These are phyloP conservation scores for Heliconius hortense DNA, from an alignment of 2,888 invertebrate species.

Conservation along the genomic window DNA sequence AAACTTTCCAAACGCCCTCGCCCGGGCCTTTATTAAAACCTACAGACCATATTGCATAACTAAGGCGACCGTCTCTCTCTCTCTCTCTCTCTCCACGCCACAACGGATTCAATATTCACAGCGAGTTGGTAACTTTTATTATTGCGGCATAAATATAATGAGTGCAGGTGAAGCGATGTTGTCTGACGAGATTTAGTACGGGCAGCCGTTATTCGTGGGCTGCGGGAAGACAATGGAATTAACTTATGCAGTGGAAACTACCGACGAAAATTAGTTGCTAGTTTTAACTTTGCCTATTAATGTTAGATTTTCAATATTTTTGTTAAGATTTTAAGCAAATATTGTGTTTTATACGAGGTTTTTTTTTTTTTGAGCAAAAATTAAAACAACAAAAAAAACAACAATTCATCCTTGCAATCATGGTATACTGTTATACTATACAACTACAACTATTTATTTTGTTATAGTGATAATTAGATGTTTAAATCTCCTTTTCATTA, in stretches of 20 bases:
- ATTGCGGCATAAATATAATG: constrained; percentile 81
- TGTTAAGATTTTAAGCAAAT: neutral
- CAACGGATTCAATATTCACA: constrained; percentile 79
- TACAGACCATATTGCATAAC: constrained; percentile 74
- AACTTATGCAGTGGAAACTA: constrained; percentile 58
- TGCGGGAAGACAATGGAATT: constrained; percentile 64
- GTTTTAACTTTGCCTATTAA: constrained; percentile 53
- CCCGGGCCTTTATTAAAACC: constrained; percentile 78
- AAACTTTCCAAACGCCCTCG: constrained; percentile 76
- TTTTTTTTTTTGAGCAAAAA: too few species aligned
- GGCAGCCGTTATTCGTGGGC: constrained; percentile 60
- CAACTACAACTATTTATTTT: too few species aligned
- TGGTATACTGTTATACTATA: too few species aligned
- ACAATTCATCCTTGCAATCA: too few species aligned
- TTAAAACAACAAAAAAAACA: too few species aligned
- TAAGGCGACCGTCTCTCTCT: constrained; percentile 36
- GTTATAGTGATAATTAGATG: too few species aligned
- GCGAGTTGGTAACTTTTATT: constrained; percentile 79
- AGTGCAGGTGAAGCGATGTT: constrained; percentile 77
- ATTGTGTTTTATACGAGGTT: neutral
- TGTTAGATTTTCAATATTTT: constrained; percentile 29
- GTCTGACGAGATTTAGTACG: constrained; percentile 73
- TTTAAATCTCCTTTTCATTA: too few species aligned
- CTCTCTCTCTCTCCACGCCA: constrained; percentile 57
- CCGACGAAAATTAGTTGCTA: constrained; percentile 60